A percentile compares a stretch with the other conserved stretches of the same genome.
phyloP scores from a whole-genome alignment of 2,797 vertebrate genomes.

The Clarias platycephalus region DNA sequence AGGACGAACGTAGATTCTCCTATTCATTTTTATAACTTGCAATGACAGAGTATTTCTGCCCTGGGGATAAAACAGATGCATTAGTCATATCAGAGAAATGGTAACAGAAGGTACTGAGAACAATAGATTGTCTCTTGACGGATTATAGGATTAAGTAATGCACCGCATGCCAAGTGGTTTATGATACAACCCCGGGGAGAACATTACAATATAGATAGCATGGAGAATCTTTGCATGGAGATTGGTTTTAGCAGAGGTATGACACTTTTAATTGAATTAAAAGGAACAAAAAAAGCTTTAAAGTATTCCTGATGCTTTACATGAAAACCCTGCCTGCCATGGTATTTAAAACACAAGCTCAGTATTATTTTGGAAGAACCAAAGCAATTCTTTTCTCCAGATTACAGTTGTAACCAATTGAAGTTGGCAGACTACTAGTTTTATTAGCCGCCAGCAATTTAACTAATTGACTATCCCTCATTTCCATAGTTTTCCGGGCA shows the following conservation, averaged over 20 bases:
- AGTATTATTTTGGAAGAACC: not conserved
- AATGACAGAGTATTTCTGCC: slow-evolving; percentile 39
- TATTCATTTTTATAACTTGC: slow-evolving; percentile 21
- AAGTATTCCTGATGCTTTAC: not conserved
- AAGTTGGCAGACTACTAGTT: not conserved
- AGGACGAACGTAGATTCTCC: slow-evolving; percentile 13
- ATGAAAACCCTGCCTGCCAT: not conserved
- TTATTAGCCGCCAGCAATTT: not conserved
- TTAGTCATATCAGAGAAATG: slow-evolving; percentile 49
- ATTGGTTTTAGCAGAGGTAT: slow-evolving; percentile 10
- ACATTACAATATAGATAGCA: slow-evolving; percentile 31
- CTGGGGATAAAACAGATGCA: slow-evolving; percentile 30
- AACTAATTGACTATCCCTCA: not conserved
- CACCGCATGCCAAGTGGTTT: slow-evolving; percentile 30
- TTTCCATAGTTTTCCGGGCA: not conserved
- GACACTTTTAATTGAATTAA: not conserved
- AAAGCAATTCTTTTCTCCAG: not conserved
- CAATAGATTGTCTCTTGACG: slow-evolving; percentile 45
- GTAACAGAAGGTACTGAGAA: slow-evolving; percentile 46
- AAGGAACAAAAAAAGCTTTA: not conserved
- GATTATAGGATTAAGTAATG: slow-evolving; percentile 45
- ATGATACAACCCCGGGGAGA: slow-evolving; percentile 27
- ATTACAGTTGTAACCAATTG: not conserved
- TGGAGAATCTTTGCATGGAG: slow-evolving; percentile 11
- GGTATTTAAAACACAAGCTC: not conserved